Evolutionary conservation across 2,113 vertebrate species (phyloP).

Genomic region (Mirounga angustirostris): DNA sequence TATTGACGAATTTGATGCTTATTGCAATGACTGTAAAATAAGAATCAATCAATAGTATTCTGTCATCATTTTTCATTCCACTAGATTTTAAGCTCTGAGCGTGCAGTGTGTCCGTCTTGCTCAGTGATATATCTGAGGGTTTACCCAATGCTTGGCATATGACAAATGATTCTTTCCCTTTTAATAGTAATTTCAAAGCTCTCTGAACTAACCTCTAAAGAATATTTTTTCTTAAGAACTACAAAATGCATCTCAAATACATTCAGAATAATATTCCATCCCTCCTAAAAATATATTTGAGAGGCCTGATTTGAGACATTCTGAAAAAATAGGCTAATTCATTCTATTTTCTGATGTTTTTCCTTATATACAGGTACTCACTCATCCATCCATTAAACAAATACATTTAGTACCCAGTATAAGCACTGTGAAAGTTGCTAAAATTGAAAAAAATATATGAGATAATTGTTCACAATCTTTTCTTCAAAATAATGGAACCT

Average conservation of each 20-base stretch:
- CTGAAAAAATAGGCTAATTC: neutral
- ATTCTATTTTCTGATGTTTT: neutral
- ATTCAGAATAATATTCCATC: constrained; percentile 3
- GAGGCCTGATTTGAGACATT: constrained; percentile 7
- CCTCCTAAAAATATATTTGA: constrained; percentile 47
- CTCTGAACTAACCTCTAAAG: neutral
- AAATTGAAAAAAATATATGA: neutral
- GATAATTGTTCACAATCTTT: constrained; percentile 14
- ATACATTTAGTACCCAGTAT: neutral
- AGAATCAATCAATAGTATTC: neutral
- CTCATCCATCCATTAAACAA: neutral
- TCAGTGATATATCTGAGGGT: neutral
- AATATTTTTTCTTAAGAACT: constrained; percentile 41
- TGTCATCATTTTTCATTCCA: neutral
- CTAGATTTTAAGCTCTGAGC: neutral
- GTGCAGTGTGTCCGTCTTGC: neutral
- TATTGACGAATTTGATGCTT: neutral
- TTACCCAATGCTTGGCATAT: neutral
- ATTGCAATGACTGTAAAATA: neutral
- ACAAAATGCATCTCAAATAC: neutral
- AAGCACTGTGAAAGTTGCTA: neutral
- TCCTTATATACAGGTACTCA: neutral
- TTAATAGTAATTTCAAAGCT: neutral
- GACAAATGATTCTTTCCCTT: neutral
- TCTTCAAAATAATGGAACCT: constrained; percentile 25